Evolutionary conservation across 2,888 invertebrate genomes (phyloP), one percentile per base, ranked within the genome.

Genomic region (Imbricaverruca yamaguchii): DNA sequence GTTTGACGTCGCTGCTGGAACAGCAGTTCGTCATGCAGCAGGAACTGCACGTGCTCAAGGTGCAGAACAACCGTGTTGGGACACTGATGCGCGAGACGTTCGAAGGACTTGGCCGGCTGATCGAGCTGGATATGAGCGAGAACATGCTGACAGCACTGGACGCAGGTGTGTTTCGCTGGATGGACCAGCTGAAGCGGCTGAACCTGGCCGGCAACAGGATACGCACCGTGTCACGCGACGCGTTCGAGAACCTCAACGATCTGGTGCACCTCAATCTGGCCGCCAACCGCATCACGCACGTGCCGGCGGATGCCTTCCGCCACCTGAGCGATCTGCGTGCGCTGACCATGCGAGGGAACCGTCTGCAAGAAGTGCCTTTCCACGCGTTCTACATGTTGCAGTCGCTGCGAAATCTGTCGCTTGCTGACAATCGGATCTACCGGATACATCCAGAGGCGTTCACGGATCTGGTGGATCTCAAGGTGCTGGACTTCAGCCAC

Each of bases 381-480:
- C 74, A 74, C 21, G 74, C 74, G 8, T 74, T 74, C 55, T 74
- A 21, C 21, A 18, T 74, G 18, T 55, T 74, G 8, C 55, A 53
- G 55, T 74, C 74, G 21, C 55, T 74, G 21, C 74, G 55, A 1
- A 55, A 74, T 18, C 55, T 74, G 9, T 55, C 74, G 21, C 55
- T 74, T 3, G 74, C 74, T 0, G 21, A 55, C 2, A 74, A 74
- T 23, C 53, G 55, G 3, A 53, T 74, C 55, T 53, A 55, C 21
- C 74, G 74, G 21, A 53, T 74, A 53, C 74, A 74, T 21, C 74
- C 74, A 3, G 74, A 74, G 74, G 74, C 74, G 21, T 74, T 74
- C 55, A 18, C 74, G 0, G 53, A n/a, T 55, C 74, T 74, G 10
- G 0, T 15, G 1, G 55, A 55, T 6, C 53, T 74, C 8, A 23